A percentile compares a stretch with the other conserved stretches of the same genome.
Evolutionary conservation across 2,797 vertebrate species (phyloP).

Genomic region (Urophycis tenuis): DNA sequence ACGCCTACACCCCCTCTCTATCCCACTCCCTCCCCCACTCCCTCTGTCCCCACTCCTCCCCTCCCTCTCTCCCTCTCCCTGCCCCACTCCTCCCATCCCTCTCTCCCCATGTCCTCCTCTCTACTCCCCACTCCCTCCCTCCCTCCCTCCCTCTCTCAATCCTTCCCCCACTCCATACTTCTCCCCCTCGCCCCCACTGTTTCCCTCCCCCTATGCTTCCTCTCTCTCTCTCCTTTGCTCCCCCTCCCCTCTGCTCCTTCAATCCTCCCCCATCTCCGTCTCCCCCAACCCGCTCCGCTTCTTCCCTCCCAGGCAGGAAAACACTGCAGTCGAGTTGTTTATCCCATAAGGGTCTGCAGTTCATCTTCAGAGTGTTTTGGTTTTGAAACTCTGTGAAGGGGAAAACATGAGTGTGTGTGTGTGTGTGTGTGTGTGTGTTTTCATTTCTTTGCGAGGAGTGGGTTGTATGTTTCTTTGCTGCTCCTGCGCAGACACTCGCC

Average conservation of each 20-base stretch:
- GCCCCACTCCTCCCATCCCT: too few relatives aligned
- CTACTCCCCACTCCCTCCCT: neutral
- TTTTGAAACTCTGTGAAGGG: constrained; percentile 22
- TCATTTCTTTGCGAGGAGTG: neutral
- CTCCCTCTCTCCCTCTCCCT: too few relatives aligned
- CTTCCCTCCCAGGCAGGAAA: constrained; percentile 42
- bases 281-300: neutral
- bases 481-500: neutral
- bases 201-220: neutral
- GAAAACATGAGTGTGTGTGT: constrained; percentile 13
- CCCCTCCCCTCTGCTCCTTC: too few relatives aligned
- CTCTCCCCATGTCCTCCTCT: too few relatives aligned
- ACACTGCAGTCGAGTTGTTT: constrained; percentile 52
- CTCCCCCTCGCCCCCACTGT: neutral
- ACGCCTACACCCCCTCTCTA: too few relatives aligned
- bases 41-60: neutral
- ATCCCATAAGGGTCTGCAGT: constrained; percentile 58
- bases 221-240: too few relatives aligned
- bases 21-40: too few relatives aligned
- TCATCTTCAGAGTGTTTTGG: constrained; percentile 48
- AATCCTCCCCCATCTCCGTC: neutral
- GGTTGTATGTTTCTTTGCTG: neutral
- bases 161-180: neutral
- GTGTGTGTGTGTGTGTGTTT: neutral
- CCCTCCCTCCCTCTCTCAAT: too few relatives aligned